These are phyloP conservation scores for Cerceris rybyensis DNA, from an alignment of 2,888 invertebrate genomes.

Conservation along the genomic window DNA sequence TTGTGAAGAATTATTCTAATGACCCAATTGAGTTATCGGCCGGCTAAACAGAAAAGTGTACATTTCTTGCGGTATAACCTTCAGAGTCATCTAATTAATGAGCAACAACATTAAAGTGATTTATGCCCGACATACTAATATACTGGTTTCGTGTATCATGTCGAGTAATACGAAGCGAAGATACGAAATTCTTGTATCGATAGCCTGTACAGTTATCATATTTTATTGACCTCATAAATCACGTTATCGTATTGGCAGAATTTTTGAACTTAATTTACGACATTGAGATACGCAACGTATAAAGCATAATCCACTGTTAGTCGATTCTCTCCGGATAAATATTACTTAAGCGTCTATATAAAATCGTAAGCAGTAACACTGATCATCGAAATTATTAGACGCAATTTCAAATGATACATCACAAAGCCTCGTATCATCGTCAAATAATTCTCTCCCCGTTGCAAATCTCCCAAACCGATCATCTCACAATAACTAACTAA, in stretches of 20 bases:
- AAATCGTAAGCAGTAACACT: too few species aligned
- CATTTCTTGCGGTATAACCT: conserved; percentile 7
- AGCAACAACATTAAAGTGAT: conserved; percentile 2
- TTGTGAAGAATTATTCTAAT: conserved; percentile 3
- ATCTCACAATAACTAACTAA: too few species aligned
- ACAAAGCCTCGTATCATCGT: too few species aligned
- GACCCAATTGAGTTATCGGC: conserved; percentile 8
- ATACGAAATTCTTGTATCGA: background rate
- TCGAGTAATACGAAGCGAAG: background rate
- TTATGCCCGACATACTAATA: conserved; percentile 1
- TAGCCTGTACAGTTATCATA: background rate
- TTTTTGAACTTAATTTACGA: too few species aligned
- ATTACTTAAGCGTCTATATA: too few species aligned
- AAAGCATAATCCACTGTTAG: too few species aligned
- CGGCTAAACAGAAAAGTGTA: background rate
- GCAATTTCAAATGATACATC: too few species aligned
- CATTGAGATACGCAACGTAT: too few species aligned
- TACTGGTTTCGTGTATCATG: background rate
- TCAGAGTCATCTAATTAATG: conserved; percentile 12
- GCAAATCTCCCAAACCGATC: too few species aligned
- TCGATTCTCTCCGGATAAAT: too few species aligned
- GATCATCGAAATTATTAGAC: too few species aligned
- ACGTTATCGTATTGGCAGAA: background rate
- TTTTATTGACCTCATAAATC: conserved; percentile 7
- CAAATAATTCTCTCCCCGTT: too few species aligned